phyloP scores from a whole-genome alignment of 1,140 invertebrate genomes.

The Xylocopa sonorina region DNA sequence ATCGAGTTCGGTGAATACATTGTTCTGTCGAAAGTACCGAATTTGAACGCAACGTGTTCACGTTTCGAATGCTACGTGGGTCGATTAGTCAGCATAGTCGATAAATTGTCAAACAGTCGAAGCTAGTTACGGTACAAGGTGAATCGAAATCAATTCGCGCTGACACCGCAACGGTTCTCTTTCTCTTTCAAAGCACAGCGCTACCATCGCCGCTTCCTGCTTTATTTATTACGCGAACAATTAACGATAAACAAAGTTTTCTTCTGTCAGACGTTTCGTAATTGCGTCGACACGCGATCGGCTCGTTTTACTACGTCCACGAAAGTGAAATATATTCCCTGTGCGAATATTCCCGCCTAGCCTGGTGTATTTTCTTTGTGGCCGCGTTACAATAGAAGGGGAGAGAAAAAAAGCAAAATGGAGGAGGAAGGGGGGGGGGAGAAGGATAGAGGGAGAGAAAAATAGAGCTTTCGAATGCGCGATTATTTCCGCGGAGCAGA shows the following conservation, averaged over 20 bases:
- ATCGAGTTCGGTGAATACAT: background rate
- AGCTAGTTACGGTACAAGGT: slow-evolving; percentile 32
- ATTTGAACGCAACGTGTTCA: slow-evolving; percentile 22
- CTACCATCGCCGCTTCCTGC: background rate
- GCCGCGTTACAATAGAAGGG: slow-evolving; percentile 39
- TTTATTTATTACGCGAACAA: slow-evolving; percentile 3
- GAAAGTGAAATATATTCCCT: background rate
- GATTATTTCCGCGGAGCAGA: slow-evolving; percentile 33
- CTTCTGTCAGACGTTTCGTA: background rate
- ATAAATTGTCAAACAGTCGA: slow-evolving; percentile 31
- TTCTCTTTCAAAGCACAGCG: background rate
- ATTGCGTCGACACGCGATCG: background rate
- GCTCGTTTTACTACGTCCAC: background rate
- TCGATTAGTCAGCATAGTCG: slow-evolving; percentile 21
- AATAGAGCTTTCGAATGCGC: slow-evolving; percentile 57
- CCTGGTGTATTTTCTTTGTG: slow-evolving; percentile 42
- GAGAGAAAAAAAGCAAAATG: background rate
- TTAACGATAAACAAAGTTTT: background rate
- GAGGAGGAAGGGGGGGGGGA: background rate
- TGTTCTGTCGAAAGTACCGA: background rate
- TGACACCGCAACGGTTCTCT: background rate
- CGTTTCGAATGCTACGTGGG: background rate
- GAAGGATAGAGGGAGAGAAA: background rate
- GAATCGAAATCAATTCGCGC: slow-evolving; percentile 25
- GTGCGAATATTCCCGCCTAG: slow-evolving; percentile 2